phyloP scores from a whole-genome alignment of 2,797 vertebrate genomes.

The Centropyge bicolor region DNA sequence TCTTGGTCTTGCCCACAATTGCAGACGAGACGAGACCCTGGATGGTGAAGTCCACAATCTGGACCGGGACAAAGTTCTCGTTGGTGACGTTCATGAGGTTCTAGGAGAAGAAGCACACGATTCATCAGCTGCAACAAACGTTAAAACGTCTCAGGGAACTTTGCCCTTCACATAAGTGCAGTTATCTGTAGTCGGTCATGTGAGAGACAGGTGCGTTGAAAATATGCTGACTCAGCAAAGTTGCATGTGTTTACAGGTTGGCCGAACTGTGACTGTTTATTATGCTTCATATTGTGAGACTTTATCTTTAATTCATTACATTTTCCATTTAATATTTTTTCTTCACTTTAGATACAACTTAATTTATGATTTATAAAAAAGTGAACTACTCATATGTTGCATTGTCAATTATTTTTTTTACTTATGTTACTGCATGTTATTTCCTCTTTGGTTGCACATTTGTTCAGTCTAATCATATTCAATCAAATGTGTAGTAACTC shows the following conservation, averaged over 20 bases:
- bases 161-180: constrained; percentile 26
- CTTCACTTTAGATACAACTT: too few species aligned
- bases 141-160: constrained; percentile 23
- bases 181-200: constrained; percentile 28
- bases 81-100: constrained; percentile 90
- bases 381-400: too few species aligned
- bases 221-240: background rate
- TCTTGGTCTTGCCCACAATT: constrained; percentile 83
- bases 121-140: background rate
- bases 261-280: too few species aligned
- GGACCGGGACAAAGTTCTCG: constrained; percentile 87
- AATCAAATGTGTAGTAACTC: too few species aligned
- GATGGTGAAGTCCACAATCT: constrained; percentile 80
- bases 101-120: constrained; percentile 72
- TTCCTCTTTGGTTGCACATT: background rate
- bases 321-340: too few species aligned
- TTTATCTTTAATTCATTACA: too few species aligned
- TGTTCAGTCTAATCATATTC: background rate
- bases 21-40: constrained; percentile 84
- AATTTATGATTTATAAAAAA: too few species aligned
- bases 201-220: constrained; percentile 23
- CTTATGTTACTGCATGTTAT: background rate
- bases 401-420: background rate
- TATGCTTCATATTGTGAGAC: too few species aligned
- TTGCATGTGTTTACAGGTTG: too few species aligned